Evolutionary conservation across 2,113 vertebrate genomes (phyloP), one percentile per base, ranked within the genome.

Genomic region (Nannospalax galili): DNA sequence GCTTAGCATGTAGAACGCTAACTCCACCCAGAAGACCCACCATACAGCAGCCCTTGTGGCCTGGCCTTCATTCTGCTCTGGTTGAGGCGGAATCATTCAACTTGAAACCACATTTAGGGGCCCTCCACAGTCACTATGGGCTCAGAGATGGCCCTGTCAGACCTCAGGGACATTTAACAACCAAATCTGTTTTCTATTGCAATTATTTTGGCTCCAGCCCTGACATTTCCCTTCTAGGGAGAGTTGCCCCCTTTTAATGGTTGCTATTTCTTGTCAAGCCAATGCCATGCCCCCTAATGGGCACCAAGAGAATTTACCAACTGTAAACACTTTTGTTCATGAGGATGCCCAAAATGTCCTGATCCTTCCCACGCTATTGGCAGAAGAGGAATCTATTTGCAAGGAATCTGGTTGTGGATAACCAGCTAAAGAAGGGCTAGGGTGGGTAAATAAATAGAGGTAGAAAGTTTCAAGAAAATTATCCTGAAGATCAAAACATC

Each of bases 361-460:
- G 91, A 79, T 65, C 42, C 40, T 81, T 92, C 62, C 48, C 62
- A 81, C 2, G 52, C 4, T 24, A 58, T 5, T 2, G 20, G 84
- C 52, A 65, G 28, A 32, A 75, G 90, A 82, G 35, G 93, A 84
- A 32, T 42, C 7, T 15, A 88, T n/a, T 48, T 78, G 22, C 64
- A 45, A 72, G 3, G 45, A n/a, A 93, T 91, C 67, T 70, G 77
- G 3, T 40, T 88, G 45, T 65, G 16, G 14, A 85, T 86, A 79
- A 45, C 30, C 22, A 84, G 35, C n/a, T 70, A 69, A 62, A 92
- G 62, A 91, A 92, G 45, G 78, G 45, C 2, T 40, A 84, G 40
- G 26, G 60, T 7, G 58, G 20, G 69, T n/a, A n/a, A n/a, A n/a
- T 22, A 73, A 93, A 77, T n/a, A n/a, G 96, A 97, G 93, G 86